These are phyloP conservation scores for Vipera ursinii DNA, from an alignment of 2,797 vertebrate genomes.

Conservation along the genomic window DNA sequence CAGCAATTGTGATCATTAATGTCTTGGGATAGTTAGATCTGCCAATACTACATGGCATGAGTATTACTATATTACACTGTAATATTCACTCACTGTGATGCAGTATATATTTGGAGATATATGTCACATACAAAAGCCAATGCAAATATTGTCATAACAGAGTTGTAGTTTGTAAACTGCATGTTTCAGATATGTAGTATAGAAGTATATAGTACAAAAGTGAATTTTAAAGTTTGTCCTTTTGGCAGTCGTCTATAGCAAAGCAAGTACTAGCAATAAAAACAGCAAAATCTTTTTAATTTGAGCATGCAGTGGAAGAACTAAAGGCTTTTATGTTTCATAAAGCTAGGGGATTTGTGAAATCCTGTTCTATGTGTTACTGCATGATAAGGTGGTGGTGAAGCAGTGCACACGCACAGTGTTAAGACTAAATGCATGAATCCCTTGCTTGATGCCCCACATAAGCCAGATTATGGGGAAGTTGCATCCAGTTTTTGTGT, in stretches of 20 bases:
- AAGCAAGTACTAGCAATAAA: slow-evolving; percentile 53
- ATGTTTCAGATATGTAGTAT: slow-evolving; percentile 15
- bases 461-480: slow-evolving; percentile 94
- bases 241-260: slow-evolving; percentile 51
- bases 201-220: not conserved
- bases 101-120: not conserved
- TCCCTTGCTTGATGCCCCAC: slow-evolving; percentile 92
- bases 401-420: slow-evolving; percentile 79
- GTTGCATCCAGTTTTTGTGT: slow-evolving; percentile 86
- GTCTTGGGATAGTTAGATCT: slow-evolving; percentile 5
- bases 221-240: not conserved
- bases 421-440: slow-evolving; percentile 90
- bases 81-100: not conserved
- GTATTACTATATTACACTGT: not conserved
- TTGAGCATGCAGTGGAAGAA: slow-evolving; percentile 62
- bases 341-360: slow-evolving; percentile 74
- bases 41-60: not conserved
- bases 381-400: slow-evolving; percentile 87
- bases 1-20: not conserved
- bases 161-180: slow-evolving; percentile 20
- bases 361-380: slow-evolving; percentile 76
- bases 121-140: not conserved
- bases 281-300: slow-evolving; percentile 21
- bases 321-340: slow-evolving; percentile 37
- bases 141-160: not conserved